Percentiles rank a stretch among this genome's conserved stretches.
These are phyloP conservation scores for Cheilosia variabilis DNA, from an alignment of 2,888 invertebrate genomes.

Conservation along the genomic window DNA sequence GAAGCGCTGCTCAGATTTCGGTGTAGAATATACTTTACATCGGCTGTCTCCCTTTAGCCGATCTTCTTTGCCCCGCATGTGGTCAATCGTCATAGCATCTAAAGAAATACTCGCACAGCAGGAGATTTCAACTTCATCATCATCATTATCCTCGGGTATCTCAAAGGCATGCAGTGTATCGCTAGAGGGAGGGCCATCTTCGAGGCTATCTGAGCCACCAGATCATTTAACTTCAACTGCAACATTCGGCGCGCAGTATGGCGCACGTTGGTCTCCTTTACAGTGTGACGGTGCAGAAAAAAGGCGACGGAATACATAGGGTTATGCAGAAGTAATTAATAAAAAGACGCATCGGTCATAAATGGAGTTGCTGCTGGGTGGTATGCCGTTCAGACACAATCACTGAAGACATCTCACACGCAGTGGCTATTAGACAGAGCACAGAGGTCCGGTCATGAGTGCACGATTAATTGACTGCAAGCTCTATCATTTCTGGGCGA, in stretches of 20 bases:
- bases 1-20: constrained; percentile 64
- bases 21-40: constrained; percentile 3
- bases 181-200: constrained; percentile 44
- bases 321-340: constrained; percentile 67
- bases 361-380: constrained; percentile 55
- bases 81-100: constrained; percentile 41
- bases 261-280: constrained; percentile 43
- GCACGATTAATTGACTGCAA: no score
- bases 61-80: constrained; percentile 55
- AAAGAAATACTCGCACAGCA: constrained; percentile 63
- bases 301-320: constrained; percentile 25
- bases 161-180: constrained; percentile 37
- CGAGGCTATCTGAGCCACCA: constrained; percentile 48
- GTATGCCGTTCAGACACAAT: constrained; percentile 1
- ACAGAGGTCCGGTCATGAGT: no score
- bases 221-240: constrained; percentile 58
- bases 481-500: no score
- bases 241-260: constrained; percentile 72
- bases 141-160: constrained; percentile 66
- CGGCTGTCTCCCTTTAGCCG: not conserved
- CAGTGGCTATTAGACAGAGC: no score
- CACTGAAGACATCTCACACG: not conserved
- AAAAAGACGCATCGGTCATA: constrained; percentile 56
- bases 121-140: constrained; percentile 71
- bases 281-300: constrained; percentile 21